A percentile compares a stretch with the other conserved stretches of the same genome.
phyloP scores from a whole-genome alignment of 2,888 invertebrate species.

The Dynastes tityus region DNA sequence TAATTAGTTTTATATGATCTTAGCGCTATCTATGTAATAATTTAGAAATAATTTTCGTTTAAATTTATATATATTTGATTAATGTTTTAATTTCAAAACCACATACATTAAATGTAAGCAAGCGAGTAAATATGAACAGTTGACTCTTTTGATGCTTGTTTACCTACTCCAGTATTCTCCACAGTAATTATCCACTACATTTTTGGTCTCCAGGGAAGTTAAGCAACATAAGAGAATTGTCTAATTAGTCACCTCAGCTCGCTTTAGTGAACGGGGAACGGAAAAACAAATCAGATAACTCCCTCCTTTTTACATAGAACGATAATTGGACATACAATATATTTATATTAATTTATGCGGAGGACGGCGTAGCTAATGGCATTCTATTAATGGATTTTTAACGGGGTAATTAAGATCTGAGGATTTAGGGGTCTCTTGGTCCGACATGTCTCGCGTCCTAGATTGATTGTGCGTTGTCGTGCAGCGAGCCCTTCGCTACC shows the following conservation, averaged over 20 bases:
- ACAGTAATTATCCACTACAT: too few relatives aligned
- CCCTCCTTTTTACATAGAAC: slow-evolving; percentile 9
- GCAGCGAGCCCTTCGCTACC: slow-evolving; percentile 48
- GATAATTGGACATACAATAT: slow-evolving; percentile 32
- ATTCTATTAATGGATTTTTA: slow-evolving; percentile 54
- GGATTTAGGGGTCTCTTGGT: slow-evolving; percentile 43
- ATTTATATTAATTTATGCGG: slow-evolving; percentile 38
- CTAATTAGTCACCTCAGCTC: neutral
- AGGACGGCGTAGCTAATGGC: slow-evolving; percentile 25
- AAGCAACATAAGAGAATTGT: neutral
- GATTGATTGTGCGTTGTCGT: slow-evolving; percentile 67
- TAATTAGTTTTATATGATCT: too few relatives aligned
- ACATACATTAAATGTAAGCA: too few relatives aligned
- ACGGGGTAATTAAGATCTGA: slow-evolving; percentile 56
- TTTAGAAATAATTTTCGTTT: too few relatives aligned
- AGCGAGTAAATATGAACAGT: too few relatives aligned
- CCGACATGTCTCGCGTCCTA: slow-evolving; percentile 53
- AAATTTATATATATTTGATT: too few relatives aligned
- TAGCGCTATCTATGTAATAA: too few relatives aligned
- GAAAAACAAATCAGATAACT: slow-evolving; percentile 18
- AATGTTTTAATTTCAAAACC: too few relatives aligned
- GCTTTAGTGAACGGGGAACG: neutral
- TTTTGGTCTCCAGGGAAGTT: too few relatives aligned
- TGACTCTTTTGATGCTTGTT: too few relatives aligned
- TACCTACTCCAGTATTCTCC: too few relatives aligned